phyloP scores from a whole-genome alignment of 2,113 vertebrate species.

The Sinocyclocheilus anophthalmus region DNA sequence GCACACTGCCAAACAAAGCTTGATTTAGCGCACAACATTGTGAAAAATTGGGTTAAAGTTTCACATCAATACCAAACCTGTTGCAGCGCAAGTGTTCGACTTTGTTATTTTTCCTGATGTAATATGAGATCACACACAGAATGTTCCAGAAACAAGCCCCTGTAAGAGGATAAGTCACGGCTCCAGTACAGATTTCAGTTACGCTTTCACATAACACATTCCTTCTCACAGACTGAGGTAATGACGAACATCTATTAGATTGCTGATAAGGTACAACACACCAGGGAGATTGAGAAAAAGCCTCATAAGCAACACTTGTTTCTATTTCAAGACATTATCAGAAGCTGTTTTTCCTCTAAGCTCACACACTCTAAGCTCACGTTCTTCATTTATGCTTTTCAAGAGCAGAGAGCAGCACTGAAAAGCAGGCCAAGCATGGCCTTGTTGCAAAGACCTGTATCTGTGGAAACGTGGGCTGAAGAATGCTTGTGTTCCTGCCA shows the following conservation, averaged over 20 bases:
- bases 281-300: constrained; percentile 60
- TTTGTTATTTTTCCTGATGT: constrained; percentile 26
- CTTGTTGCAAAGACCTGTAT: constrained; percentile 14
- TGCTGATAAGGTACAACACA: constrained; percentile 53
- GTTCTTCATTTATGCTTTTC: constrained; percentile 27
- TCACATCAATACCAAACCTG: constrained; percentile 4
- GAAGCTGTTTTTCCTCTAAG: background rate
- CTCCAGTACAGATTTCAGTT: constrained; percentile 56
- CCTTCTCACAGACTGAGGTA: constrained; percentile 62
- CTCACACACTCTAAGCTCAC: background rate
- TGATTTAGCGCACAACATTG: background rate
- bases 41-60: background rate
- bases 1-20: background rate
- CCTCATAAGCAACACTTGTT: constrained; percentile 34
- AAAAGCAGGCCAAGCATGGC: constrained; percentile 5
- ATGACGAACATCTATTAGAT: constrained; percentile 54
- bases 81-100: background rate
- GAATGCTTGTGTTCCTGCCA: background rate
- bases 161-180: constrained; percentile 63
- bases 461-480: background rate
- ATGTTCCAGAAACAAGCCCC: constrained; percentile 60
- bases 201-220: constrained; percentile 66
- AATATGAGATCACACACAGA: constrained; percentile 55
- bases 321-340: constrained; percentile 24
- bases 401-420: background rate